These are phyloP conservation scores for Parus major DNA, from an alignment of 2,113 vertebrate genomes.

Conservation along the genomic window DNA sequence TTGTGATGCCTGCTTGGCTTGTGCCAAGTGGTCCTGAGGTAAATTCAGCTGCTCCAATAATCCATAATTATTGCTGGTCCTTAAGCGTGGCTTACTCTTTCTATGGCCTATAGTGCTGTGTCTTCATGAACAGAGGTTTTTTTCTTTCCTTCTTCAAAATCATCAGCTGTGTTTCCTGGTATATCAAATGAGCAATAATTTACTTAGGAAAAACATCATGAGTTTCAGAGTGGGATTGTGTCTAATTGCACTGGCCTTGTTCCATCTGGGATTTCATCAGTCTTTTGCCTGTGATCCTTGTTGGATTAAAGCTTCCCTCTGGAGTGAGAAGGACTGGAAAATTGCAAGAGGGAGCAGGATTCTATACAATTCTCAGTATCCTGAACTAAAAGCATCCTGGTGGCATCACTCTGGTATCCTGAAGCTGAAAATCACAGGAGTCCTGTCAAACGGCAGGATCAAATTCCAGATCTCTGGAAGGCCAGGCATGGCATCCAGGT, in stretches of 20 bases:
- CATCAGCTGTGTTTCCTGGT: background rate
- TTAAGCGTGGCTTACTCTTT: background rate
- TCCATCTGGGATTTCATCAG: constrained; percentile 11
- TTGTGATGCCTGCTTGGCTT: background rate
- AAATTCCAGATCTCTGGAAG: background rate
- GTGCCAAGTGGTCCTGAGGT: background rate
- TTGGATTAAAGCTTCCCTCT: background rate
- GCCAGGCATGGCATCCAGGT: background rate
- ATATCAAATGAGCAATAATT: constrained; percentile 5
- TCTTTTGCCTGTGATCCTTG: background rate
- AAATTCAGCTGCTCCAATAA: background rate
- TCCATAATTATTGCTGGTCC: background rate
- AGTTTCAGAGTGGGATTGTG: background rate
- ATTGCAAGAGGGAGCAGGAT: background rate
- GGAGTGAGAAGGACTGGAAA: background rate
- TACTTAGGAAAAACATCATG: background rate
- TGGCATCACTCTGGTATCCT: background rate
- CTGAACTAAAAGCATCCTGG: background rate
- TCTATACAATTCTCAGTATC: background rate
- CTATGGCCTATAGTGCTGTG: background rate
- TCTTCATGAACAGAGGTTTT: background rate
- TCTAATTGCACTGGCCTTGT: background rate
- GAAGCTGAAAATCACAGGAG: background rate
- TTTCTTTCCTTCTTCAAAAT: background rate
- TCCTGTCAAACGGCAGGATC: background rate